These are phyloP conservation scores for Nycticebus coucang DNA, from an alignment of 2,113 vertebrate genomes.

Conservation along the genomic window DNA sequence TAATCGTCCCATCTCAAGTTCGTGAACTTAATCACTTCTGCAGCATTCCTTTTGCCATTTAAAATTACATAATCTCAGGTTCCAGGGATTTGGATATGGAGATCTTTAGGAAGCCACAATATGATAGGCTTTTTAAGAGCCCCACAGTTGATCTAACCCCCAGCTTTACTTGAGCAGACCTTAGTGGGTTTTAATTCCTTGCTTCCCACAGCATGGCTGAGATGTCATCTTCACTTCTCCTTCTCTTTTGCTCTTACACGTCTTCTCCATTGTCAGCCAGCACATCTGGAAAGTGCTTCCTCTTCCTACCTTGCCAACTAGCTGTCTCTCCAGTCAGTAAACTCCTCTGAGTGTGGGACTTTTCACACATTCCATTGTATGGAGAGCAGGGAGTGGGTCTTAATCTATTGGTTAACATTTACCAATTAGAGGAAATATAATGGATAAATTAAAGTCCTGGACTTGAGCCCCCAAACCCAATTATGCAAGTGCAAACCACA, in stretches of 20 bases:
- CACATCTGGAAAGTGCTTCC: not conserved
- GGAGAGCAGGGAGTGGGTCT: not conserved
- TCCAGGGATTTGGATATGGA: not conserved
- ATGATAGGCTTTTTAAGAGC: not conserved
- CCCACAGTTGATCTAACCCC: no score
- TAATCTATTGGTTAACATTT: not conserved
- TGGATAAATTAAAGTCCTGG: not conserved
- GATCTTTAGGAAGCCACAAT: no score
- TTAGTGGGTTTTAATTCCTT: not conserved
- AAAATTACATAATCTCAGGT: not conserved
- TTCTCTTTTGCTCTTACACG: not conserved
- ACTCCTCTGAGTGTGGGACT: not conserved
- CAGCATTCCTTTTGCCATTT: not conserved
- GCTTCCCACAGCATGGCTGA: not conserved
- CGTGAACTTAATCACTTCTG: not conserved
- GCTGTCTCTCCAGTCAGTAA: not conserved
- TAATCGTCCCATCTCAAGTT: not conserved
- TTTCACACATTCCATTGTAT: not conserved
- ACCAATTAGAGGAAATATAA: not conserved
- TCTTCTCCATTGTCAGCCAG: not conserved
- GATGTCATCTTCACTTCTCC: not conserved
- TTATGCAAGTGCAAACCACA: not conserved
- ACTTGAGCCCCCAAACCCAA: not conserved
- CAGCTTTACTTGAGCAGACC: not conserved
- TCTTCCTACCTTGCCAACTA: not conserved